Base-by-base conservation (phyloP, 1,140 invertebrate species). In the Phenacoccus solenopsis region DNA sequence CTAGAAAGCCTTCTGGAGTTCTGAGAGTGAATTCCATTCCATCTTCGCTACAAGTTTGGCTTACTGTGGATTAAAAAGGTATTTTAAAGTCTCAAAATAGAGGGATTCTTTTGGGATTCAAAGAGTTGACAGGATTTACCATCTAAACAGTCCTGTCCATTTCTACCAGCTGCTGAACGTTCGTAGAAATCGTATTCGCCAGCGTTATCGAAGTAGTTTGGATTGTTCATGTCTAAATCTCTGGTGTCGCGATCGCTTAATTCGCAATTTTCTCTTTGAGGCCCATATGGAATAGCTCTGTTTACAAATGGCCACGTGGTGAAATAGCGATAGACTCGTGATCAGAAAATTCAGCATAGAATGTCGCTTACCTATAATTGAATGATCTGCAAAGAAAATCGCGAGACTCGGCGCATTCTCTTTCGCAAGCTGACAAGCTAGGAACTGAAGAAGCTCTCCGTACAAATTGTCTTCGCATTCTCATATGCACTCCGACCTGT, bases 1-100 rank as follows among this genome's bases (percentile, higher is more conserved):
- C 92, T 72, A 89, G 84, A 76, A 95, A 96, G 32, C 90, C 89
- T 82, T 94, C 91, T 0, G 89, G 90, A 1, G 92, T 91, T 67
- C 89, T 82, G 20, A 95, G 80, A 1, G 90, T 93, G 75, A 96
- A 94, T 78, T 94, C 92, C 91, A 96, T 95, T 0, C 92, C 93
- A 78, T 94, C 91, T 80, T 93, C 90, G 75, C 89, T 93, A 78
- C 93, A 96, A 0, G 89, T 87, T 84, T 95, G 92, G 70, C 88
- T 90, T 30, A 96, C 93, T 94, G 75, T 24, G 69, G 73, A 67
- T 67, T 27, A 57, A 21, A 28, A 70, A n/a, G 27, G n/a, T n/a
- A 38, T 38, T 38, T 10, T 38, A n/a, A 10, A 38, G 32, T 38
- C n/a, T 38, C 9, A 38, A 38, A n/a, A 38, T 38, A 38, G 9